A percentile compares a stretch with the other conserved stretches of the same genome.
Evolutionary conservation across 2,888 invertebrate species (phyloP).

Genomic region (Chrysopilus asiliformis): DNA sequence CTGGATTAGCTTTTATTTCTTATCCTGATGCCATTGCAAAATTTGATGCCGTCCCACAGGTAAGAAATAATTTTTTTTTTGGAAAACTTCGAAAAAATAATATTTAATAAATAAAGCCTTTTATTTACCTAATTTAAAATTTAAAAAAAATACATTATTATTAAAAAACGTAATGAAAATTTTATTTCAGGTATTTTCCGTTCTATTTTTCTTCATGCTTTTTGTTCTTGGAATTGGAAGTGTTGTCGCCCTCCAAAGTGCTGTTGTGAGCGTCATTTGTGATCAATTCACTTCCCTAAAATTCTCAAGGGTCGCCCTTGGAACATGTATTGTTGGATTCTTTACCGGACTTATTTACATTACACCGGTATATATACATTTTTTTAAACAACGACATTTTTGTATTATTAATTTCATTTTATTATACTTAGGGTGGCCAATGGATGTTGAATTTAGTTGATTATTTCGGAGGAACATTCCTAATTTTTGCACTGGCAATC

Average conservation of each 20-base stretch:
- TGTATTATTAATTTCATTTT: constrained; percentile 2
- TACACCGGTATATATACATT: constrained; percentile 54
- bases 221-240: constrained; percentile 65
- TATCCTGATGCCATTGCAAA: constrained; percentile 74
- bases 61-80: too few species aligned
- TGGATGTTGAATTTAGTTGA: constrained; percentile 46
- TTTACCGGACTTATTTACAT: constrained; percentile 53
- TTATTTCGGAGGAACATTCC: constrained; percentile 47
- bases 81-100: too few species aligned
- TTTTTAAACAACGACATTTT: too few species aligned
- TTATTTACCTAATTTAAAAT: too few species aligned
- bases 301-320: constrained; percentile 46
- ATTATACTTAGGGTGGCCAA: constrained; percentile 42
- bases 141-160: constrained; percentile 1
- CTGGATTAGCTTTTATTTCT: constrained; percentile 68
- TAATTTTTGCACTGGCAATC: constrained; percentile 44
- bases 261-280: constrained; percentile 51
- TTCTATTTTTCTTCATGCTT: constrained; percentile 72
- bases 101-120: too few species aligned
- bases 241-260: constrained; percentile 54
- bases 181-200: constrained; percentile 51
- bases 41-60: constrained; percentile 59
- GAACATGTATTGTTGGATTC: constrained; percentile 44
- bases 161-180: constrained; percentile 6
- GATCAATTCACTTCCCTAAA: constrained; percentile 51